Evolutionary conservation across 2,113 vertebrate genomes (phyloP).

Genomic region (Epinephelus moara): DNA sequence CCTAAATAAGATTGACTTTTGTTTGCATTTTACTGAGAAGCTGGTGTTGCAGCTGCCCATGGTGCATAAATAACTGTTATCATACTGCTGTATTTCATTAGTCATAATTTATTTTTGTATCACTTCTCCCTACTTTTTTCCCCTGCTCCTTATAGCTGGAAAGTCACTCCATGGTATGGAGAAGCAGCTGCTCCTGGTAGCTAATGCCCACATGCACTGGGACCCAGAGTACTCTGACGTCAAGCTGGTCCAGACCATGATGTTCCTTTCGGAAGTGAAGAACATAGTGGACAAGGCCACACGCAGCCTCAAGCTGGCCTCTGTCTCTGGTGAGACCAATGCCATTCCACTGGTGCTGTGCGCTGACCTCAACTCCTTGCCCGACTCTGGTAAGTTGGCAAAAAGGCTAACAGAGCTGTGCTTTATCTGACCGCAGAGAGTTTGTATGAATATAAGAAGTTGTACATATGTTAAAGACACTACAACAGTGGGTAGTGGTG

Average conservation of each 20-base stretch:
- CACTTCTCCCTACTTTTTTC: neutral
- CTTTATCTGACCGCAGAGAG: neutral
- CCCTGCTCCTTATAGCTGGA: constrained; percentile 83
- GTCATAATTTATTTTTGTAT: neutral
- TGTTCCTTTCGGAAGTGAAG: constrained; percentile 99
- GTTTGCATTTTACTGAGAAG: neutral
- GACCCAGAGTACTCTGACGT: constrained; percentile 98
- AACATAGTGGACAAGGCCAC: constrained; percentile 98
- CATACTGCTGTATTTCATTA: neutral
- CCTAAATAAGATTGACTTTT: neutral
- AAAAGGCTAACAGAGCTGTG: neutral
- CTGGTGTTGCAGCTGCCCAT: too few relatives aligned
- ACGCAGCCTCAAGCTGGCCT: constrained; percentile 91
- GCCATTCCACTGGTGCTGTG: constrained; percentile 97
- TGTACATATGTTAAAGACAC: too few relatives aligned
- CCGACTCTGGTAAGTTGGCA: constrained; percentile 91
- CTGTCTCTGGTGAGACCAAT: constrained; percentile 91
- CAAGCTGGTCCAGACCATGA: constrained; percentile 98
- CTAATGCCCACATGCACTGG: constrained; percentile 99
- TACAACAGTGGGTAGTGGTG: neutral
- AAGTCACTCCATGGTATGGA: constrained; percentile 93
- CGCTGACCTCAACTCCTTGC: constrained; percentile 98
- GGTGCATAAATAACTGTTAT: neutral
- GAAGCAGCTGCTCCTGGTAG: constrained; percentile 95
- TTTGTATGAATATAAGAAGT: neutral